Evolutionary conservation across 1,140 invertebrate species (phyloP).

Genomic region (Drosophila leontia): DNA sequence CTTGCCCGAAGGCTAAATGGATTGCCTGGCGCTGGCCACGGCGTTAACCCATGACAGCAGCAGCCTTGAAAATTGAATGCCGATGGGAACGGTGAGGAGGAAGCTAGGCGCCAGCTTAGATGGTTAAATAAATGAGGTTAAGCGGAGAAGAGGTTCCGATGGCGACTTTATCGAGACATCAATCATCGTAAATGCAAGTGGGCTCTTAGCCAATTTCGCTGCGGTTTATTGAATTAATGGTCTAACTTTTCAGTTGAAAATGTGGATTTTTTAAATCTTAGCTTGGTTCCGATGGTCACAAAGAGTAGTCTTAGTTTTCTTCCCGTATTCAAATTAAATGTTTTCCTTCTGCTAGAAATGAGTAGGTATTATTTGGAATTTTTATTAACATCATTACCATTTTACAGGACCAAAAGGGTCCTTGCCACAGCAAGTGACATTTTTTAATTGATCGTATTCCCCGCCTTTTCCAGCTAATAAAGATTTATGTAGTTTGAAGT

Average conservation of each 20-base stretch:
- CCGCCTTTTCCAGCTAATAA: conserved; percentile 62
- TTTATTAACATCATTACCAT: no score
- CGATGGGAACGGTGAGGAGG: conserved; percentile 12
- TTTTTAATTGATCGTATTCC: conserved; percentile 69
- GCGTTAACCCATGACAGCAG: conserved; percentile 56
- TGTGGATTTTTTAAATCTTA: not conserved
- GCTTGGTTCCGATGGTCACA: not conserved
- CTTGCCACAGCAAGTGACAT: conserved; percentile 42
- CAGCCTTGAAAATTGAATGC: conserved; percentile 46
- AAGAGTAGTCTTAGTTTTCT: not conserved
- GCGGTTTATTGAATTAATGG: conserved; percentile 40
- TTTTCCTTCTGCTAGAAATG: not conserved
- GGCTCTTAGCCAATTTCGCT: conserved; percentile 26
- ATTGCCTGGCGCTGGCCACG: conserved; percentile 52
- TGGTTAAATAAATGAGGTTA: conserved; percentile 19
- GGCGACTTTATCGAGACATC: conserved; percentile 34
- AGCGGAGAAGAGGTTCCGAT: conserved; percentile 2
- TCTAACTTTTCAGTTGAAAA: not conserved
- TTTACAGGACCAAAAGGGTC: conserved; percentile 11
- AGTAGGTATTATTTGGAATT: no score
- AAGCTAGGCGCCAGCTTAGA: conserved; percentile 45
- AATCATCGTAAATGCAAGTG: conserved; percentile 32
- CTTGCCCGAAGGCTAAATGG: conserved; percentile 56
- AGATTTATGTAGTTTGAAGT: conserved; percentile 63
- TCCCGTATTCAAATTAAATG: not conserved